These are phyloP conservation scores for Drosophila ficusphila DNA, from an alignment of 1,140 invertebrate species.

Conservation along the genomic window DNA sequence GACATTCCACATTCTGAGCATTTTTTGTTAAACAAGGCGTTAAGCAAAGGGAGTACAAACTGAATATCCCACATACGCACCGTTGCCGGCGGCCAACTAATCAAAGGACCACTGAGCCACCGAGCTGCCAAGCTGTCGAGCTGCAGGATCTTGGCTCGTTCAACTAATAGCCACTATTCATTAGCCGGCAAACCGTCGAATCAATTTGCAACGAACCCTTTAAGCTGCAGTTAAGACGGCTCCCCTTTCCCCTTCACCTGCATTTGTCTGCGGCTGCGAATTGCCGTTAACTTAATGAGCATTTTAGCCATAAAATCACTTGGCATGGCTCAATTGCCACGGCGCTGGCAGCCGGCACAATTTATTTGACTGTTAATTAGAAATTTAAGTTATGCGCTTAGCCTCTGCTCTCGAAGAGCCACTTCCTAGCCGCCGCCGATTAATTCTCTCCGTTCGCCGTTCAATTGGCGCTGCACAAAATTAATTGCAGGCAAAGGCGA, in stretches of 20 bases:
- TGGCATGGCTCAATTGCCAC: constrained; percentile 67
- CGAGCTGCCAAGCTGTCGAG: neutral
- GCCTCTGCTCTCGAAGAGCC: constrained; percentile 47
- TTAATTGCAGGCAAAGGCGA: constrained; percentile 65
- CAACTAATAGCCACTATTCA: constrained; percentile 11
- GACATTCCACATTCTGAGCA: too few relatives aligned
- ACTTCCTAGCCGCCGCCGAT: constrained; percentile 2
- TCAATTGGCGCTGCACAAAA: constrained; percentile 76
- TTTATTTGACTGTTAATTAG: constrained; percentile 82
- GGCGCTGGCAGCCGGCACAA: constrained; percentile 66
- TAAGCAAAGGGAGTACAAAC: neutral
- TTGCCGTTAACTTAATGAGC: constrained; percentile 77
- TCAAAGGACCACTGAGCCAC: neutral
- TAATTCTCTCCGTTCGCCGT: constrained; percentile 32
- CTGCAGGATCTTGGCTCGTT: neutral
- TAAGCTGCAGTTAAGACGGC: constrained; percentile 5
- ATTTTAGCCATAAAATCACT: constrained; percentile 76
- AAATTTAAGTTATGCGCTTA: constrained; percentile 80
- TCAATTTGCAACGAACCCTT: constrained; percentile 5
- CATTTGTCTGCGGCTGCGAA: constrained; percentile 67
- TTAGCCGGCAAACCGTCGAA: constrained; percentile 1
- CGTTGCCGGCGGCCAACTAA: neutral
- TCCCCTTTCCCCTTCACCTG: constrained; percentile 17
- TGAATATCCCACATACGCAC: constrained; percentile 24
- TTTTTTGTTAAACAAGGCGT: too few relatives aligned